phyloP scores from a whole-genome alignment of 2,113 vertebrate species.

The Bambusicola thoracicus region DNA sequence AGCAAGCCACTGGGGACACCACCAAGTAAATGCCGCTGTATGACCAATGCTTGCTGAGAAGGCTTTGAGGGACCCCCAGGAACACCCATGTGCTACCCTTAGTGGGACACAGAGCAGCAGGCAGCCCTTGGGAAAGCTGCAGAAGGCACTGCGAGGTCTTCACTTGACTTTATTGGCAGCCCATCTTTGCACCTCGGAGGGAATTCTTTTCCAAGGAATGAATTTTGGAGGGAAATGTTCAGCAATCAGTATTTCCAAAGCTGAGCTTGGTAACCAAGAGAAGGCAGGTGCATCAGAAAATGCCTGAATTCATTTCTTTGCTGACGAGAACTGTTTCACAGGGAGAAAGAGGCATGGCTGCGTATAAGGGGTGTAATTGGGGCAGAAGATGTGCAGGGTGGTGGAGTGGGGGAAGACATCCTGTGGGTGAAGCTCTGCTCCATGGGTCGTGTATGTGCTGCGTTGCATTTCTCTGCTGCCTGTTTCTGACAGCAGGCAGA shows the following conservation, averaged over 20 bases:
- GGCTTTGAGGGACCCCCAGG: neutral
- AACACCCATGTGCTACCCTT: neutral
- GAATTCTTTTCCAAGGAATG: neutral
- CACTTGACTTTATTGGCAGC: neutral
- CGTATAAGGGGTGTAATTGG: neutral
- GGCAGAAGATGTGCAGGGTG: neutral
- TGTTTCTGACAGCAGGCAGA: neutral
- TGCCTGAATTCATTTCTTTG: fast-evolving
- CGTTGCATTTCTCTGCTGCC: neutral
- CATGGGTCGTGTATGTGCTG: neutral
- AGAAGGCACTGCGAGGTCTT: fast-evolving
- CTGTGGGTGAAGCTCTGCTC: neutral
- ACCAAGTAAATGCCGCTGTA: fast-evolving
- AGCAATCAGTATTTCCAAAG: neutral
- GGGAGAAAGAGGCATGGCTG: neutral
- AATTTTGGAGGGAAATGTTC: neutral
- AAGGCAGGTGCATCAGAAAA: neutral
- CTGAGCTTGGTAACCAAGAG: neutral
- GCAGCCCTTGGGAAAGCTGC: neutral
- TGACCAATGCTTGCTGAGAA: too few relatives aligned
- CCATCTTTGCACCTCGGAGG: fast-evolving
- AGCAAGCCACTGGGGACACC: fast-evolving
- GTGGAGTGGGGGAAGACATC: neutral
- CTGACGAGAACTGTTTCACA: fast-evolving
- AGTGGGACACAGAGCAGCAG: neutral